phyloP scores from a whole-genome alignment of 2,113 vertebrate genomes.

The Anser cygnoides region DNA sequence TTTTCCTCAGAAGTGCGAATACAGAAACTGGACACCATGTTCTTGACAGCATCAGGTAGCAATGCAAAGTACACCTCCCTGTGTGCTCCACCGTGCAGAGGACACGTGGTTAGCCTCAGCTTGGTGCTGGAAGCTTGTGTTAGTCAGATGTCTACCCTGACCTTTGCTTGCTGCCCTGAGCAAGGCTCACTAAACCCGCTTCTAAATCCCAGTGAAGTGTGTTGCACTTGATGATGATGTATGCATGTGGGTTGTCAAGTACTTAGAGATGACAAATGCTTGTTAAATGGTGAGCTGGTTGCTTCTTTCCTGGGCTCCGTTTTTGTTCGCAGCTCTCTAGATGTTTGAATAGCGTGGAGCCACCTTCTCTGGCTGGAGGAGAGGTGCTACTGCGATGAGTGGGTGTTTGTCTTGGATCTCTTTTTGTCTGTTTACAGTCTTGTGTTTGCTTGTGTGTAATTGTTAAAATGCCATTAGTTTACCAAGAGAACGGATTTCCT shows the following conservation, averaged over 20 bases:
- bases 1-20: neutral
- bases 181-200: fast-evolving
- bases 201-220: neutral
- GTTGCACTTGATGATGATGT: fast-evolving
- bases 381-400: fast-evolving
- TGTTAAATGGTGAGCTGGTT: neutral
- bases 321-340: neutral
- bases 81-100: fast-evolving
- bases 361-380: neutral
- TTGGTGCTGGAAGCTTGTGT: neutral
- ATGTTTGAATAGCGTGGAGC: fast-evolving
- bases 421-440: neutral
- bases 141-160: neutral
- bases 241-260: neutral
- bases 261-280: neutral
- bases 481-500: neutral
- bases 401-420: neutral
- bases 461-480: neutral
- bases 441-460: neutral
- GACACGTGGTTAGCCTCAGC: neutral
- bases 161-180: neutral
- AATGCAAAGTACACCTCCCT: neutral
- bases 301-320: neutral
- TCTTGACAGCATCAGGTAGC: neutral
- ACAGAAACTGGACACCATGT: neutral